Conservation (phyloP, 2,888 invertebrate genomes). For the Argyresthia albistria region DNA sequence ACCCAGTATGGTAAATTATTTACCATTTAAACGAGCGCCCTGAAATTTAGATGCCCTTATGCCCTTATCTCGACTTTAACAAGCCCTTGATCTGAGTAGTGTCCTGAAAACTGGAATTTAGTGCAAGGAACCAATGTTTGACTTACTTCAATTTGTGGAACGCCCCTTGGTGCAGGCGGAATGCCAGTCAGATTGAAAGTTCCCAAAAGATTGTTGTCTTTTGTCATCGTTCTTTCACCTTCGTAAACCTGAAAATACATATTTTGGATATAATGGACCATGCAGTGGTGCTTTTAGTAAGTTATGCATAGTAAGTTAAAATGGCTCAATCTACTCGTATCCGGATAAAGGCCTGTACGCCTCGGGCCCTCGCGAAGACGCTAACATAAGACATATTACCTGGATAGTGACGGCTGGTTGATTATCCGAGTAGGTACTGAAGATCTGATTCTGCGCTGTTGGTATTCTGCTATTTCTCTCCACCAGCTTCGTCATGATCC, state of each 20-base stretch:
- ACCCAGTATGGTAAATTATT: too few species aligned
- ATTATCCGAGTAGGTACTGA: constrained; percentile 94
- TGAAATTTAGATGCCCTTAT: too few species aligned
- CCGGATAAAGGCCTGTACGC: too few species aligned
- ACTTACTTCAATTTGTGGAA: constrained; percentile 77
- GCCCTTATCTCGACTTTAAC: too few species aligned
- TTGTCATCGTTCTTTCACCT: constrained; percentile 92
- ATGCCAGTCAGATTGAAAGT: constrained; percentile 88
- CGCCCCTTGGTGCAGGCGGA: constrained; percentile 87
- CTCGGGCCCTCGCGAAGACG: too few species aligned
- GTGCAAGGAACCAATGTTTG: neutral
- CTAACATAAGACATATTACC: too few species aligned
- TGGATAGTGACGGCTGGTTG: constrained; percentile 92
- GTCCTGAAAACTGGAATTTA: neutral
- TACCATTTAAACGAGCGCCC: too few species aligned
- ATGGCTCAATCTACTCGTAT: neutral
- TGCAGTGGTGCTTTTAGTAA: neutral
- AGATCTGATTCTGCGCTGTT: constrained; percentile 83
- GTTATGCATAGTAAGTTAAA: too few species aligned
- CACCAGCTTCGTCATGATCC: constrained; percentile 89
- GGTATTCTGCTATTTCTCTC: constrained; percentile 88
- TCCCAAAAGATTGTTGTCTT: constrained; percentile 89
- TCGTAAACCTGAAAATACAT: constrained; percentile 76
- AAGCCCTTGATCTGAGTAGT: neutral
- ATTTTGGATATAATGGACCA: neutral